These are phyloP conservation scores for Cyprinodon variegatus DNA, from an alignment of 2,113 vertebrate species.

Conservation along the genomic window DNA sequence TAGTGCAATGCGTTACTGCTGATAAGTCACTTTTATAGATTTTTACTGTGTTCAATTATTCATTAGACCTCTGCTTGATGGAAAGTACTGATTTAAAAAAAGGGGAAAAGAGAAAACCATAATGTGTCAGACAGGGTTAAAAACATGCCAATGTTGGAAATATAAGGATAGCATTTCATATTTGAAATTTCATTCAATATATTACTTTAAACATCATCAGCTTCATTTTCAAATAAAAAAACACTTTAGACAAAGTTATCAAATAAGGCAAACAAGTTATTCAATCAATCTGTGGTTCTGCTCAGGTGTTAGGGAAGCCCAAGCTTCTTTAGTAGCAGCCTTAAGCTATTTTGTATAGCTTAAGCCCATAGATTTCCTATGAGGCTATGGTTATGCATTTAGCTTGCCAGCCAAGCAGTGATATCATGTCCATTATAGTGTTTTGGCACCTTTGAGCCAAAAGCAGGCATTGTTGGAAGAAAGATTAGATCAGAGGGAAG, in stretches of 20 bases:
- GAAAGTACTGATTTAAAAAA: background rate
- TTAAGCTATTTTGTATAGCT: too few relatives aligned
- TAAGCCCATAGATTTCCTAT: too few relatives aligned
- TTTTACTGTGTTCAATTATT: slow-evolving; percentile 53
- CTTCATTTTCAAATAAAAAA: slow-evolving; percentile 11
- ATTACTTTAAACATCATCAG: background rate
- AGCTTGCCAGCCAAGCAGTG: background rate
- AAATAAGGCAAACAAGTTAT: background rate
- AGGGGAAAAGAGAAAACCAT: slow-evolving; percentile 3
- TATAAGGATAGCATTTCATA: slow-evolving; percentile 2
- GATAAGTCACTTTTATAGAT: slow-evolving; percentile 52
- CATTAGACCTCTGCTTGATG: slow-evolving; percentile 41
- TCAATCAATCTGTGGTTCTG: background rate
- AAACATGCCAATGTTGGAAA: slow-evolving; percentile 1
- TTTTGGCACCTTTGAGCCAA: too few relatives aligned
- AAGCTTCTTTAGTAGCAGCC: too few relatives aligned
- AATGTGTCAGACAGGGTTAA: slow-evolving; percentile 10
- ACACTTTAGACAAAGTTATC: slow-evolving; percentile 25
- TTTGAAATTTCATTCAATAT: background rate
- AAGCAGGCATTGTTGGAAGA: too few relatives aligned
- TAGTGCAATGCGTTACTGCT: slow-evolving; percentile 14
- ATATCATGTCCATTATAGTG: too few relatives aligned
- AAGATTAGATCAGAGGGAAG: too few relatives aligned
- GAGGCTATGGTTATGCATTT: background rate
- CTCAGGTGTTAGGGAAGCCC: background rate